Conservation (phyloP, 2,888 invertebrate species). For the Bombyx huttoni region DNA sequence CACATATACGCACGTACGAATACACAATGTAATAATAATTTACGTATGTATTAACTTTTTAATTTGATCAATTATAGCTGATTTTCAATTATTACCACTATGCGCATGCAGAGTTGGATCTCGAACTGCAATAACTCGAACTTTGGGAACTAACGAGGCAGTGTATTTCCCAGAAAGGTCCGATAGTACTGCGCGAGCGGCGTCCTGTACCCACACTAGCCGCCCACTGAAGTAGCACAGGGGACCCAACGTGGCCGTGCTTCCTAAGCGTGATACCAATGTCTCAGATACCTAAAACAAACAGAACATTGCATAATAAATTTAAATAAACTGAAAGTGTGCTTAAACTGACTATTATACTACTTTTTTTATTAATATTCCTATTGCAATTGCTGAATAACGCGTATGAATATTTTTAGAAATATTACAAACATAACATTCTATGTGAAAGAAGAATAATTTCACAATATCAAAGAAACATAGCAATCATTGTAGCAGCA, state of each 20-base stretch:
- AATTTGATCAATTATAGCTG: neutral
- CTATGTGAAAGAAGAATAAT: too few relatives aligned
- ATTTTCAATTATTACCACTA: slow-evolving; percentile 65
- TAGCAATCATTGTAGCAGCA: too few relatives aligned
- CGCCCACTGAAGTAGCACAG: slow-evolving; percentile 86
- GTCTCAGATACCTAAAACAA: slow-evolving; percentile 43
- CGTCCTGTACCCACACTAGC: slow-evolving; percentile 86
- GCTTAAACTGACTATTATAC: too few relatives aligned
- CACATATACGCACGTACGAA: too few relatives aligned
- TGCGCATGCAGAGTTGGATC: slow-evolving; percentile 77
- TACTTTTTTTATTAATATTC: too few relatives aligned
- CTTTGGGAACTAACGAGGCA: slow-evolving; percentile 75
- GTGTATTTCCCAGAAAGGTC: slow-evolving; percentile 83
- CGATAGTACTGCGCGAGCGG: slow-evolving; percentile 80
- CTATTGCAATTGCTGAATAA: too few relatives aligned
- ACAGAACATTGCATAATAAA: neutral
- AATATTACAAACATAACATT: too few relatives aligned
- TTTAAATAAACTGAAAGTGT: neutral
- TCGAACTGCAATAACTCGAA: slow-evolving; percentile 80
- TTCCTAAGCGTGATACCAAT: slow-evolving; percentile 44
- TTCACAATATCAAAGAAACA: too few relatives aligned
- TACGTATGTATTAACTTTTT: neutral
- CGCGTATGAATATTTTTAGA: too few relatives aligned
- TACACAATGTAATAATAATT: too few relatives aligned
- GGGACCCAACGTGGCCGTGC: slow-evolving; percentile 76